Conservation (phyloP, 1,140 invertebrate species). For the Brachionus manjavacas region DNA sequence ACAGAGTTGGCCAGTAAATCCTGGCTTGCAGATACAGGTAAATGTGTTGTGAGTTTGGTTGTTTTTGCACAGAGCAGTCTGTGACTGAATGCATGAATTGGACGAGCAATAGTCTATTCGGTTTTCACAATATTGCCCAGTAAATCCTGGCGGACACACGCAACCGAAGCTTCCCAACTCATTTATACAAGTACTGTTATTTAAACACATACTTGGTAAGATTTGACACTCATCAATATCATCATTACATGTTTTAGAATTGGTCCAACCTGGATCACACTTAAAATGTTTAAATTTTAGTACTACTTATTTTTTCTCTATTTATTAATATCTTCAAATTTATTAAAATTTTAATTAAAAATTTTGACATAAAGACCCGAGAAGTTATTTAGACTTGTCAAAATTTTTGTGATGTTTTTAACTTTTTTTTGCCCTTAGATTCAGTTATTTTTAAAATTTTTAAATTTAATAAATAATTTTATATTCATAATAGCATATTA, state of each 20-base stretch:
- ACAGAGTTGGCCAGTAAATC: slow-evolving; percentile 45
- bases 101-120: slow-evolving; percentile 68
- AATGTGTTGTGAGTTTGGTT: not conserved
- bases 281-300: not conserved
- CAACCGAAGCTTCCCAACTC: slow-evolving; percentile 47
- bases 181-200: slow-evolving; percentile 51
- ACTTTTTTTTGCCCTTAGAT: too few relatives aligned
- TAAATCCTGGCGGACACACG: slow-evolving; percentile 39
- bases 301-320: not conserved
- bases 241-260: slow-evolving; percentile 26
- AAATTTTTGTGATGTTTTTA: too few relatives aligned
- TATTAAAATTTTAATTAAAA: too few relatives aligned
- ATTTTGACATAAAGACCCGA: too few relatives aligned
- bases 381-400: too few relatives aligned
- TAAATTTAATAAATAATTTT: too few relatives aligned
- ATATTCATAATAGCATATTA: too few relatives aligned
- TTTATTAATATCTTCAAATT: not conserved
- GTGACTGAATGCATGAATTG: slow-evolving; percentile 65
- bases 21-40: slow-evolving; percentile 43
- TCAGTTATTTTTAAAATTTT: too few relatives aligned
- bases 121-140: slow-evolving; percentile 68
- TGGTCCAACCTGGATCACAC: slow-evolving; percentile 43
- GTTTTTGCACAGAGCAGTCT: slow-evolving; percentile 2
- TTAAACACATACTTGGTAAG: not conserved
- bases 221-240: slow-evolving; percentile 41